Evolutionary conservation across 2,888 invertebrate genomes (phyloP), one percentile per base, ranked within the genome.

Genomic region (Gonocerus acuteangulatus): DNA sequence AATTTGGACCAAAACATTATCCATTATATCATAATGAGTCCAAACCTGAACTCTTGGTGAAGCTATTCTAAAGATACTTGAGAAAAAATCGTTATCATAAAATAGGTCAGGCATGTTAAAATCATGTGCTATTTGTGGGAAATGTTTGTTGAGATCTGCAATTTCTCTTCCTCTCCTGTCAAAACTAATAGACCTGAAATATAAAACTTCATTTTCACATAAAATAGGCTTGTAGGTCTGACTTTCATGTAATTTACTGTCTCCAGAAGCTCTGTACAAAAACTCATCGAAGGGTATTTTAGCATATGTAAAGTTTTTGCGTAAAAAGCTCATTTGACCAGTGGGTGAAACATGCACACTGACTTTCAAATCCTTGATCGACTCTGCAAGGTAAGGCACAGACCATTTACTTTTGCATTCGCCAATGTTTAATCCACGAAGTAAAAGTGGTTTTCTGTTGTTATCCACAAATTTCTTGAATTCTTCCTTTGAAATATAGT

Each of bases 1-100:
- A n/a, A 65, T 54, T 70, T 79, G 79, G 54, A 79, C 74, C 45
- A 80, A 69, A 16, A 79, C 69, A 67, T 80, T 80, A 69, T 80
- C 79, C 77, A 79, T 78, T 0, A 79, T 77, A 72, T 80, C 80
- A 71, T 79, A 80, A 70, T 80, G 80, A 2, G 79, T 79, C 80
- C 80, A 80, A 18, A 80, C 68, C 65, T 77, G 77, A 15, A 77
- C 68, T 13, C 73, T 72, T 36, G 74, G 69, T 1, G 79, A 79
- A 18, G 76, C 74, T 51, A 79, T 75, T 34, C 80, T 72, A 64
- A 80, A 76, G 3, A 80, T 78, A 65, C 77, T 77, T 1, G 79
- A 80, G 69, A 79, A 80, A 65, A 77, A 76, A 11, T 71, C 67
- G 11, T 73, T 70, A 6, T 65, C 56, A 0, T 72, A 69, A 68